These are phyloP conservation scores for Salpingus planirostris DNA, from an alignment of 2,888 invertebrate genomes.

Conservation along the genomic window DNA sequence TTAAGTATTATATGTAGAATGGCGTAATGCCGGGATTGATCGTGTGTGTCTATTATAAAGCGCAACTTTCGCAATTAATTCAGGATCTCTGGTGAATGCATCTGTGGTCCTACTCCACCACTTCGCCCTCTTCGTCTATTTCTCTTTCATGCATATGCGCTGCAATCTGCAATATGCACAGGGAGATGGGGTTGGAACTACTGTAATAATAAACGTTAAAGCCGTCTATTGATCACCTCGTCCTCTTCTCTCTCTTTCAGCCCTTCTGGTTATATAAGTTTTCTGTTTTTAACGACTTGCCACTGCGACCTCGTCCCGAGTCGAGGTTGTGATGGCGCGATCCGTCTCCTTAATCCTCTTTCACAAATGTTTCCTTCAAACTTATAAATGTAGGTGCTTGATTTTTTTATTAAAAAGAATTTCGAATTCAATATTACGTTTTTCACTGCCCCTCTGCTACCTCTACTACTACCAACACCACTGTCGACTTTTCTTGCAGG, in stretches of 20 bases:
- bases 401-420: conserved; percentile 20
- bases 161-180: too few species aligned
- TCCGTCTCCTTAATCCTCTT: conserved; percentile 23
- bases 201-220: too few species aligned
- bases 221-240: conserved; percentile 10
- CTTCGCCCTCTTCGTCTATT: too few species aligned
- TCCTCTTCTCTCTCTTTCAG: too few species aligned
- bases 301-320: conserved; percentile 13
- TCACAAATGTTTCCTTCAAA: conserved; percentile 24
- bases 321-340: conserved; percentile 16
- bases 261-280: conserved; percentile 7
- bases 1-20: too few species aligned
- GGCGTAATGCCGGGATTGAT: too few species aligned
- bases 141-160: too few species aligned
- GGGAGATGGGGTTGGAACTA: too few species aligned
- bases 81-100: too few species aligned
- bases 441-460: conserved; percentile 3
- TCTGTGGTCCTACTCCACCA: too few species aligned
- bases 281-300: conserved; percentile 21
- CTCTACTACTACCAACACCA: not conserved
- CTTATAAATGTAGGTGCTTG: conserved; percentile 24
- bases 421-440: conserved; percentile 17
- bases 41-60: too few species aligned
- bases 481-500: not conserved
- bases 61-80: too few species aligned